Evolutionary conservation across 2,797 vertebrate species (phyloP).

Genomic region (Epinephelus malabaricus): DNA sequence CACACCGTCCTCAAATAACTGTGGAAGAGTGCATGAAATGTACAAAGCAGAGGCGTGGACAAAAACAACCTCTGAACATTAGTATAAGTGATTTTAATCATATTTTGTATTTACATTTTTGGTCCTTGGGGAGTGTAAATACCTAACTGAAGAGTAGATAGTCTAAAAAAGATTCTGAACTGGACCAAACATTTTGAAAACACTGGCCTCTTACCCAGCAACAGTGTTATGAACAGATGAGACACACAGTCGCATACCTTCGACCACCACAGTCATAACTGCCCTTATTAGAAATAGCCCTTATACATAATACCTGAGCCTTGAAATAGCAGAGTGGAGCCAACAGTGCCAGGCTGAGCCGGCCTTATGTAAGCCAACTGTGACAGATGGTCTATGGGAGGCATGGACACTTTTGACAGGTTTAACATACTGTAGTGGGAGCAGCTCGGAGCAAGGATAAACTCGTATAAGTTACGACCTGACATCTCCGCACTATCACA

Average conservation of each 20-base stretch:
- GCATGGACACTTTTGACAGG: neutral
- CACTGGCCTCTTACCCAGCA: constrained; percentile 25
- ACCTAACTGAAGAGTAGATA: no score
- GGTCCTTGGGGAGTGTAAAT: neutral
- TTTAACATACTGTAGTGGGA: neutral
- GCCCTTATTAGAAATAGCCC: constrained; percentile 53
- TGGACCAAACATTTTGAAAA: neutral
- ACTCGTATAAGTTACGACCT: neutral
- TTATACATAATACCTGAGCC: constrained; percentile 44
- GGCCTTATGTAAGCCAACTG: constrained; percentile 40
- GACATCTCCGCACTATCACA: constrained; percentile 1
- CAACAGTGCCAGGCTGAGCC: constrained; percentile 32
- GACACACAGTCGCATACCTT: constrained; percentile 38
- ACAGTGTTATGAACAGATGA: constrained; percentile 37
- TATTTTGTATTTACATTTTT: neutral
- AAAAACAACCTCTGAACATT: neutral
- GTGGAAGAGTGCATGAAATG: no score
- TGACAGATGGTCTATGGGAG: constrained; percentile 39
- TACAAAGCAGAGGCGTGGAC: no score
- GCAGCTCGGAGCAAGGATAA: neutral
- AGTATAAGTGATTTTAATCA: neutral
- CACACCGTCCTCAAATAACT: no score
- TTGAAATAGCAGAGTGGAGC: constrained; percentile 53
- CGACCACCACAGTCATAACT: constrained; percentile 31
- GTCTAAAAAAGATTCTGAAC: neutral